A percentile compares a stretch with the other conserved stretches of the same genome.
Evolutionary conservation across 2,113 vertebrate genomes (phyloP).

Genomic region (Callithrix jacchus): DNA sequence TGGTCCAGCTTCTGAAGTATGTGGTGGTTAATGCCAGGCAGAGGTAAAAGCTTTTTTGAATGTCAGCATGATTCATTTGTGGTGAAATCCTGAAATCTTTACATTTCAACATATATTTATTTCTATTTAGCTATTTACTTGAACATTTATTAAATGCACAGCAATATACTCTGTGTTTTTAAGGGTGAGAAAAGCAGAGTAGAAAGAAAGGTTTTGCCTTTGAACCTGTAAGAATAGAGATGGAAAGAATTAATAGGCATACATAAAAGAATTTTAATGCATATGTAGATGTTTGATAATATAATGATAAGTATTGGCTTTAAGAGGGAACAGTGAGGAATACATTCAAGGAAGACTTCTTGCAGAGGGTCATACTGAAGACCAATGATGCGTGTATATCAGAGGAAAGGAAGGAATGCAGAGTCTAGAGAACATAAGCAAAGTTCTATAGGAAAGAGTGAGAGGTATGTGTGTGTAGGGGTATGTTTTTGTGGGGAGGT

Average conservation of each 20-base stretch:
- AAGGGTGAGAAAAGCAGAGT: neutral
- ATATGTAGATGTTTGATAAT: neutral
- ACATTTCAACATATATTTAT: neutral
- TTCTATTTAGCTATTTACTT: neutral
- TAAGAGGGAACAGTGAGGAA: neutral
- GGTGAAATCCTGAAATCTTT: neutral
- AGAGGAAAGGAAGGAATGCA: neutral
- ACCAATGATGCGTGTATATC: neutral
- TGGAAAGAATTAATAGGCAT: neutral
- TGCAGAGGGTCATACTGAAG: neutral
- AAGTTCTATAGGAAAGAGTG: too few species aligned
- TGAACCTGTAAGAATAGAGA: neutral
- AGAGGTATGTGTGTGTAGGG: too few species aligned
- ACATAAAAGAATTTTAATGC: neutral
- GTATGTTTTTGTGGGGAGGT: neutral
- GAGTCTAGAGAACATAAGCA: neutral
- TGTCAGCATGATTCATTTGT: neutral
- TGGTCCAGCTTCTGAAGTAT: neutral
- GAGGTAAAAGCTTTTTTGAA: neutral
- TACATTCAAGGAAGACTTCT: neutral
- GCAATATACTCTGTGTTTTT: neutral
- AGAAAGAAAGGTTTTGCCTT: neutral
- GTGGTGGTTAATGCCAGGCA: neutral
- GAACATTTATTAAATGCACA: neutral
- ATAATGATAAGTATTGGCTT: neutral